Evolutionary conservation across 2,113 vertebrate species (phyloP), one percentile per base, ranked within the genome.

Genomic region (Bubo scandiacus): DNA sequence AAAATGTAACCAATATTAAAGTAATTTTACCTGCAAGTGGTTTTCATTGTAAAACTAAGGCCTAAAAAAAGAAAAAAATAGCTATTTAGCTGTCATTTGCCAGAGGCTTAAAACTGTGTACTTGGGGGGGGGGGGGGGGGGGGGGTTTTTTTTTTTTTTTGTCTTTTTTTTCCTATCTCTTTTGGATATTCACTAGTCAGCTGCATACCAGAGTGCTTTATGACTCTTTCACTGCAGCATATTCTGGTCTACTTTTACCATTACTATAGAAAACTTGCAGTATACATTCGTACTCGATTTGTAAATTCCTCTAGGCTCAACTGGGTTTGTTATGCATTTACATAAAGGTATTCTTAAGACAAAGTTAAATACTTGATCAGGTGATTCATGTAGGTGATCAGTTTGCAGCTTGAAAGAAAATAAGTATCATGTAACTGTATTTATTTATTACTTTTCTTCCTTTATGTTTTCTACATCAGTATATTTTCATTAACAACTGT

Each of bases 81-180:
- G 3, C 6, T 74, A 12, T 20, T 66, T 57, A 83, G 8, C 8
- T 32, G 3, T 20, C 11, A n/a, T 40, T 66, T 85, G 4, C 19
- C 38, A 9, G 4, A 63, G n/a, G 14, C 12, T n/a, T 90, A 62
- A 85, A 88, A 65, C 8, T 25, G 11, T 57, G 8, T 14, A 15
- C 18, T 57, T 12, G 12, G 12, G 40, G 3, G 6, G 4, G 4
- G 3, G 16, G 2, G 7, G 3, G 4, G 4, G 14, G 12, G 4
- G 16, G 14, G 11, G 14, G 11, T 27, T 36, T 71, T 52, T 77
- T 32, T 19, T 27, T 36, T 71, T 52, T 77, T 32, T 19, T 3
- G 10, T 45, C 6, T 45, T 6, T 66, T 47, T 72, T 38, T 40
- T 47, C 21, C n/a, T 40, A 7, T 34, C 6, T 78, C 10, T 42